phyloP scores from a whole-genome alignment of 2,113 vertebrate genomes.

The Microtus oregoni region DNA sequence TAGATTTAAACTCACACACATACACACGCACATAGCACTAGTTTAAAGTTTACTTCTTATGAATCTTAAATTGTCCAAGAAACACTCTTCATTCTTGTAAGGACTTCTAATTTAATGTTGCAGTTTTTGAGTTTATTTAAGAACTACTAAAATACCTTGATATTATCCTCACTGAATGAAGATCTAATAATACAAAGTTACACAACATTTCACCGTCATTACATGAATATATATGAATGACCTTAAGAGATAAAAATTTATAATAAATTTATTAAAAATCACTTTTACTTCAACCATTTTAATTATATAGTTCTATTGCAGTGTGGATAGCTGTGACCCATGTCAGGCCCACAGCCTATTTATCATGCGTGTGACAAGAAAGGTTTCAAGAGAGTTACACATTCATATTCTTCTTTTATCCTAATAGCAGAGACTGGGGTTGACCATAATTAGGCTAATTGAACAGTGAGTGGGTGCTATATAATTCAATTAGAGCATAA shows the following conservation, averaged over 20 bases:
- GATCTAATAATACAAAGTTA: background rate
- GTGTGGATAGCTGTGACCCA: background rate
- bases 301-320: background rate
- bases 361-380: background rate
- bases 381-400: background rate
- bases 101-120: background rate
- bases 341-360: background rate
- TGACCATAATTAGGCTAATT: conserved; percentile 43
- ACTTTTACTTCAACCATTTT: background rate
- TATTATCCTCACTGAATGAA: background rate
- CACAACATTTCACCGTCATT: background rate
- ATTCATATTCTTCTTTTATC: background rate
- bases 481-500: conserved; percentile 22
- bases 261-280: background rate
- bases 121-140: background rate
- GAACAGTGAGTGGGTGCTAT: background rate
- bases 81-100: conserved; percentile 42
- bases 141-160: background rate
- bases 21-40: background rate
- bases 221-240: background rate
- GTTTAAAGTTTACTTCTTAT: conserved; percentile 51
- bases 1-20: background rate
- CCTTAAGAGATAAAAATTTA: background rate
- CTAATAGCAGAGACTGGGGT: background rate
- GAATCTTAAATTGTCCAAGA: conserved; percentile 58